Evolutionary conservation across 2,888 invertebrate species (phyloP), one percentile per base, ranked within the genome.

Genomic region (Gonocerus acuteangulatus): DNA sequence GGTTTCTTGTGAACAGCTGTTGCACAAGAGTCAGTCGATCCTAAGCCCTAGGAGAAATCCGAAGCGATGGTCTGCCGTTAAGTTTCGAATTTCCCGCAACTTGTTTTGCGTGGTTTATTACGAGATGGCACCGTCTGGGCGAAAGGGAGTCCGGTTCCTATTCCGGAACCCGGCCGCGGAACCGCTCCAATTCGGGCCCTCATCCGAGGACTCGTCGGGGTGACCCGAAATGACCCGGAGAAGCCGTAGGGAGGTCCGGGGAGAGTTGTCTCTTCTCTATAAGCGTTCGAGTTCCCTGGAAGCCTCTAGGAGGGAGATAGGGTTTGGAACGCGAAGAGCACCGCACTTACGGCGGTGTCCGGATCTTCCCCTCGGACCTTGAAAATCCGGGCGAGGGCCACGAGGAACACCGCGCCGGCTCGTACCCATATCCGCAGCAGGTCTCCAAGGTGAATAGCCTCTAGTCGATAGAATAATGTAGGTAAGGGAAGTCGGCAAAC

Each of bases 351-450:
- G 71, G 74, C 73, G 74, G 75, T 74, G 75, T 75, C 74, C 72
- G 73, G 73, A 74, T 73, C 70, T 71, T 73, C 72, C 72, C 72
- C 72, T 72, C 73, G 74, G 72, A 73, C 74, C 73, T 74, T 72
- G 71, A 71, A 73, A 66, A 67, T 67, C 62, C 66, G 73, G 72
- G 73, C 70, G 73, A 74, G 72, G 70, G 70, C 64, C 61, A 64
- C 71, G 72, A 71, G 72, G 71, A 72, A 71, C 69, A 68, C 73
- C 77, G 73, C 73, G 72, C 74, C 77, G 73, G 77, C 70, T 78
- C 81, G 82, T 83, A 82, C 82, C 81, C 78, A 82, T 81, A 82
- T 81, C 82, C 82, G 82, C 82, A 84, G 80, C 83, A 83, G 84
- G 83, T 85, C 81, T 84, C 82, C 82, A 80, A 83, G 82, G 82